phyloP scores from a whole-genome alignment of 2,888 invertebrate species.

The Cistogaster globosa region DNA sequence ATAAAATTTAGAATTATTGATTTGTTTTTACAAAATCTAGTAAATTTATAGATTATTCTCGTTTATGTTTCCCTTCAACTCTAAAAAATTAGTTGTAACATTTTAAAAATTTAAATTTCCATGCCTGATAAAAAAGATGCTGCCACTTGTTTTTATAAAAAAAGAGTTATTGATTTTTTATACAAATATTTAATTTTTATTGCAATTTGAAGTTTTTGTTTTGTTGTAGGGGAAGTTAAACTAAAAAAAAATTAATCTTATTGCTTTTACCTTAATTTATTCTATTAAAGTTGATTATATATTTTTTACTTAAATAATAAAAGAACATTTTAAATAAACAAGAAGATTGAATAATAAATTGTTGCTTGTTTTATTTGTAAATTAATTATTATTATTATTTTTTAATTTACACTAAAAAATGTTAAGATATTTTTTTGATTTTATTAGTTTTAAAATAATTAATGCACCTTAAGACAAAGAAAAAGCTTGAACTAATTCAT shows the following conservation, averaged over 20 bases:
- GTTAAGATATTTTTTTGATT: constrained; percentile 37
- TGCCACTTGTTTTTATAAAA: neutral
- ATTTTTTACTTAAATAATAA: constrained; percentile 5
- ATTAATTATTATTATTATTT: constrained; percentile 46
- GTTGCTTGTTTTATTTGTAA: constrained; percentile 49
- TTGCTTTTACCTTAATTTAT: constrained; percentile 40
- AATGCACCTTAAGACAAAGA: constrained; percentile 69
- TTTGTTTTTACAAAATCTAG: too few relatives aligned
- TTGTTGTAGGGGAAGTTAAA: constrained; percentile 36
- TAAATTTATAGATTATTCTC: too few relatives aligned
- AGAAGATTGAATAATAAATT: constrained; percentile 3
- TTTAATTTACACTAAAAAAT: constrained; percentile 65
- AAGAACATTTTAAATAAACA: constrained; percentile 16
- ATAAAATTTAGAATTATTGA: too few relatives aligned
- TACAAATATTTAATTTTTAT: constrained; percentile 45
- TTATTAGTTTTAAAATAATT: constrained; percentile 50
- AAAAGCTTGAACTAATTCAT: constrained; percentile 66
- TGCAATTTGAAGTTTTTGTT: constrained; percentile 30
- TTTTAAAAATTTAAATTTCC: neutral
- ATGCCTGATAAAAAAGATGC: neutral
- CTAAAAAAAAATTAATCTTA: constrained; percentile 31
- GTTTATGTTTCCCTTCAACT: too few relatives aligned
- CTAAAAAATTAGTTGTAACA: too few relatives aligned
- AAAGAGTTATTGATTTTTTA: constrained; percentile 13
- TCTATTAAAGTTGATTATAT: constrained; percentile 28